phyloP scores from a whole-genome alignment of 2,888 invertebrate genomes.

The Rutpela maculata region DNA sequence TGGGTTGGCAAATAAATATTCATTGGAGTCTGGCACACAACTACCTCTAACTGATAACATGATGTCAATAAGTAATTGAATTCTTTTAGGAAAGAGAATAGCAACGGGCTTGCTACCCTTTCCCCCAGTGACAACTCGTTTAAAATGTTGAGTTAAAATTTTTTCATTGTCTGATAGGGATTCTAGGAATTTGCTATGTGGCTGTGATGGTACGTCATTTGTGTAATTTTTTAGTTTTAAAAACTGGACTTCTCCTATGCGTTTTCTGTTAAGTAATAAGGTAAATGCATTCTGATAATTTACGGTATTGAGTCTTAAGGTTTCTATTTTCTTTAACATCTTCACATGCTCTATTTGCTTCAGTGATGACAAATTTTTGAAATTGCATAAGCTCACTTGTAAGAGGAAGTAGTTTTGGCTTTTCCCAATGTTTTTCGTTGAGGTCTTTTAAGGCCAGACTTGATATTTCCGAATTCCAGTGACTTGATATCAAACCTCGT shows the following conservation, averaged over 20 bases:
- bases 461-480: slow-evolving; percentile 40
- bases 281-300: slow-evolving; percentile 48
- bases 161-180: slow-evolving; percentile 19
- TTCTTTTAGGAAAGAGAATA: no score
- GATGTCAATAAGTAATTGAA: slow-evolving; percentile 45
- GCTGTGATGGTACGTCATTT: not conserved
- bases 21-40: slow-evolving; percentile 51
- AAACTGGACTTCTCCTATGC: no score
- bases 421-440: slow-evolving; percentile 11
- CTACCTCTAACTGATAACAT: slow-evolving; percentile 39
- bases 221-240: slow-evolving; percentile 35
- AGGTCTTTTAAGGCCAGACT: slow-evolving; percentile 35
- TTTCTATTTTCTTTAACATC: no score
- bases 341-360: slow-evolving; percentile 26
- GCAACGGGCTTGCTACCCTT: no score
- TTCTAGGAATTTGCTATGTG: slow-evolving; percentile 27
- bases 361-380: slow-evolving; percentile 31
- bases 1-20: slow-evolving; percentile 57
- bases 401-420: slow-evolving; percentile 32
- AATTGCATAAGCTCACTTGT: slow-evolving; percentile 30
- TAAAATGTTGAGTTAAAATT: no score
- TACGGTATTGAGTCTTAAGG: no score
- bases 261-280: slow-evolving; percentile 49
- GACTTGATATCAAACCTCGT: slow-evolving; percentile 35
- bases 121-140: no score